These are phyloP conservation scores for Odontomachus brunneus DNA, from an alignment of 1,140 invertebrate species.

Conservation along the genomic window DNA sequence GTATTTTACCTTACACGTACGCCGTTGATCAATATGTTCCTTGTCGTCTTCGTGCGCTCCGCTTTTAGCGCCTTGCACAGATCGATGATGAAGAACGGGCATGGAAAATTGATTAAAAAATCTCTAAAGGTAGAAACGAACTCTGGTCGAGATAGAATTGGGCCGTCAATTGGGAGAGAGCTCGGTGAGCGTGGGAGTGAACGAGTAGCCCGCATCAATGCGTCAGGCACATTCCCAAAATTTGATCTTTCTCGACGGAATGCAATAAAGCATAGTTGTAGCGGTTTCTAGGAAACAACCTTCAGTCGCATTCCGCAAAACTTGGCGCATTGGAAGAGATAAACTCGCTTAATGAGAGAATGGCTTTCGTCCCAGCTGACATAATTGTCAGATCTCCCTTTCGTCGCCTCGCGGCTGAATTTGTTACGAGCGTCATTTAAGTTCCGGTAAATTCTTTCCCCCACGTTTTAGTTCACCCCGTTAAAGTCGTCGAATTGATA, in stretches of 20 bases:
- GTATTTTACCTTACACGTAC: conserved; percentile 1
- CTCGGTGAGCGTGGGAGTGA: too few species aligned
- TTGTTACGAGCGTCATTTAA: not conserved
- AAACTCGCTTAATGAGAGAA: conserved; percentile 49
- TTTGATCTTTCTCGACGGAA: conserved; percentile 5
- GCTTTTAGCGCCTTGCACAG: not conserved
- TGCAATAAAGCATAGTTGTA: conserved; percentile 40
- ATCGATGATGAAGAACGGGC: not conserved
- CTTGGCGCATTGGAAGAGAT: conserved; percentile 2
- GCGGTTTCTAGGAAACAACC: not conserved
- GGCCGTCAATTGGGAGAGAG: not conserved
- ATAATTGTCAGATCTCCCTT: conserved; percentile 26
- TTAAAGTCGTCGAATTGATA: not conserved
- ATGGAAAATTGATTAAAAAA: conserved; percentile 34
- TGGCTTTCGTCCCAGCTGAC: not conserved
- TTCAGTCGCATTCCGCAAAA: conserved; percentile 19
- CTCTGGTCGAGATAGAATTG: not conserved
- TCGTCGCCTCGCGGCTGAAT: not conserved
- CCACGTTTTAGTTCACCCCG: not conserved
- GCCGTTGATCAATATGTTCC: conserved; percentile 42
- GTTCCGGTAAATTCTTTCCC: not conserved
- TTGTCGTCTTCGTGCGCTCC: not conserved
- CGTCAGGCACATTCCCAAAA: conserved; percentile 12
- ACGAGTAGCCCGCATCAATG: not conserved
- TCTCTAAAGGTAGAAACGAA: conserved; percentile 1